Conservation (phyloP, 2,113 vertebrate species). For the Raja brachyura region DNA sequence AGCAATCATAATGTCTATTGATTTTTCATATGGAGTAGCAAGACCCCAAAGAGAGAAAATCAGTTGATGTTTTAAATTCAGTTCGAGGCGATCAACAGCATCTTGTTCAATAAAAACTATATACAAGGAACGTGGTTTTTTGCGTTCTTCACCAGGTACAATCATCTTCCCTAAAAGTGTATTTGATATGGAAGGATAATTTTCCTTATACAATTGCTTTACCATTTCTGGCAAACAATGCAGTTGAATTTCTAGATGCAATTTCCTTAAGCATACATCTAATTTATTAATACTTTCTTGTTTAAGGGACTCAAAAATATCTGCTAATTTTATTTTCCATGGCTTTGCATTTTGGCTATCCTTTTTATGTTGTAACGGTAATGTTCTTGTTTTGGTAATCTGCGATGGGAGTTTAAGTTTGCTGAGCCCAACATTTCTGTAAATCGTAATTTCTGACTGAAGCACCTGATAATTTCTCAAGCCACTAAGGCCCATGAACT, state of each 20-base stretch:
- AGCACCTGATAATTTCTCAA: not conserved
- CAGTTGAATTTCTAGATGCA: slow-evolving; percentile 12
- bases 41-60: slow-evolving; percentile 34
- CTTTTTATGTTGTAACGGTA: not conserved
- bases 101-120: not conserved
- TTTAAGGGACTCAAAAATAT: not conserved
- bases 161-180: not conserved
- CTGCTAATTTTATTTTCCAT: not conserved
- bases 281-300: slow-evolving; percentile 12
- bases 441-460: not conserved
- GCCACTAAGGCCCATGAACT: not conserved
- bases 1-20: not conserved
- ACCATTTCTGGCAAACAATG: slow-evolving; percentile 13
- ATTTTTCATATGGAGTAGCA: not conserved
- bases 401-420: not conserved
- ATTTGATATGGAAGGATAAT: not conserved
- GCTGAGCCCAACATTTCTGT: not conserved
- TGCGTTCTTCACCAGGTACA: slow-evolving; percentile 3
- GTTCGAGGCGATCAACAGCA: not conserved
- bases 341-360: not conserved
- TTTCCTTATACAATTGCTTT: not conserved
- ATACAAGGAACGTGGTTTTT: not conserved
- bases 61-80: not conserved
- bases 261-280: not conserved
- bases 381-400: not conserved